phyloP scores from a whole-genome alignment of 2,888 invertebrate species.

The Rhynchonema sp. region DNA sequence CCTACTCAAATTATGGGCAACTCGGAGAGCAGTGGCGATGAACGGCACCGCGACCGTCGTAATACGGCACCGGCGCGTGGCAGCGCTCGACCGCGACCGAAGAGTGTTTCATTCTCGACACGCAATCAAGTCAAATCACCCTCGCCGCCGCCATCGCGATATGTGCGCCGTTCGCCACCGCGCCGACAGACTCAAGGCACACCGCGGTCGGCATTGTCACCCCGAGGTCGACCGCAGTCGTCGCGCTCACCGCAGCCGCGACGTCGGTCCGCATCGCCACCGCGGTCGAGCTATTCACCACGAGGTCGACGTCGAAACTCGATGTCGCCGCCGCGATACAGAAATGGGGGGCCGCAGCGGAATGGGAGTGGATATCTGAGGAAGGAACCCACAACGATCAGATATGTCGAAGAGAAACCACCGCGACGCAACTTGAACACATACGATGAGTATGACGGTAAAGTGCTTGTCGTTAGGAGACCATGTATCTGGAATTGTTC shows the following conservation, averaged over 20 bases:
- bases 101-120: no score
- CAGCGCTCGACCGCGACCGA: no score
- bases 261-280: not conserved
- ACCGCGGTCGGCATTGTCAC: not conserved
- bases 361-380: not conserved
- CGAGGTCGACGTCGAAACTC: not conserved
- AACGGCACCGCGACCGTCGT: not conserved
- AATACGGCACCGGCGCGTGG: no score
- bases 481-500: no score
- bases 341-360: no score
- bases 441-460: not conserved
- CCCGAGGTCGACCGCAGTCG: not conserved
- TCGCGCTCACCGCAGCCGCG: not conserved
- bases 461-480: no score
- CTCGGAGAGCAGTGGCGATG: not conserved
- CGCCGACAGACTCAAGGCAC: not conserved
- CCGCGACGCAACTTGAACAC: not conserved
- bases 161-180: not conserved
- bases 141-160: not conserved
- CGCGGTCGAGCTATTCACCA: no score
- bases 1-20: no score
- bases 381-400: not conserved
- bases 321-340: not conserved
- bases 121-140: not conserved
- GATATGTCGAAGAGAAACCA: not conserved